phyloP scores from a whole-genome alignment of 2,888 invertebrate species.

The Rotaria macrura region DNA sequence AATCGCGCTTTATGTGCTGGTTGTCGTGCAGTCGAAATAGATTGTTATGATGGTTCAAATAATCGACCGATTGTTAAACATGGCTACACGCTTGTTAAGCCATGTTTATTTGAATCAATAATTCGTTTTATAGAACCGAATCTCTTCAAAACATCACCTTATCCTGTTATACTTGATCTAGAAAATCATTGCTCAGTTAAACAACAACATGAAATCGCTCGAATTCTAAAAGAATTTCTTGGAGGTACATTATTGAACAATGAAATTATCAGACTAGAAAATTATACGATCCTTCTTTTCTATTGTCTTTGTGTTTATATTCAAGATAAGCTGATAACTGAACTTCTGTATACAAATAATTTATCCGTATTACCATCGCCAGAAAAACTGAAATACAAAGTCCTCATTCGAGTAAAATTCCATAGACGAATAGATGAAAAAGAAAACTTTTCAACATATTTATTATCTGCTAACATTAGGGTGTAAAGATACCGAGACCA shows the following conservation, averaged over 20 bases:
- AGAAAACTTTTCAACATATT: too few relatives aligned
- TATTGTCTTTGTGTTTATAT: too few relatives aligned
- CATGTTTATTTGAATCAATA: constrained; percentile 13
- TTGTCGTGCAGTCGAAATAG: background rate
- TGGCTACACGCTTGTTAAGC: background rate
- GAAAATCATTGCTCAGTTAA: background rate
- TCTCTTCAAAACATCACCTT: background rate
- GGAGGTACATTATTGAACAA: too few relatives aligned
- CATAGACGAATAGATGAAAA: too few relatives aligned
- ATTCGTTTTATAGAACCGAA: background rate
- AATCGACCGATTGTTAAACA: background rate
- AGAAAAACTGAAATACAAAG: constrained; percentile 59
- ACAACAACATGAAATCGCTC: background rate
- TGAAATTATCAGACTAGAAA: too few relatives aligned
- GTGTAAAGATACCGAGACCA: too few relatives aligned
- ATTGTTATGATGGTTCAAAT: background rate
- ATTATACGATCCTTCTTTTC: too few relatives aligned
- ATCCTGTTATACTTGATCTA: background rate
- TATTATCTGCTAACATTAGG: too few relatives aligned
- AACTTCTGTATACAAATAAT: constrained; percentile 58
- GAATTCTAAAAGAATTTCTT: background rate
- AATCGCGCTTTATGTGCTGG: background rate
- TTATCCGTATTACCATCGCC: constrained; percentile 74
- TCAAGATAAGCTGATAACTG: constrained; percentile 40
- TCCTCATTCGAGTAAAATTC: constrained; percentile 52